phyloP scores from a whole-genome alignment of 92 coral and sea anemone species.

The Zoanthus sansibaricus region DNA sequence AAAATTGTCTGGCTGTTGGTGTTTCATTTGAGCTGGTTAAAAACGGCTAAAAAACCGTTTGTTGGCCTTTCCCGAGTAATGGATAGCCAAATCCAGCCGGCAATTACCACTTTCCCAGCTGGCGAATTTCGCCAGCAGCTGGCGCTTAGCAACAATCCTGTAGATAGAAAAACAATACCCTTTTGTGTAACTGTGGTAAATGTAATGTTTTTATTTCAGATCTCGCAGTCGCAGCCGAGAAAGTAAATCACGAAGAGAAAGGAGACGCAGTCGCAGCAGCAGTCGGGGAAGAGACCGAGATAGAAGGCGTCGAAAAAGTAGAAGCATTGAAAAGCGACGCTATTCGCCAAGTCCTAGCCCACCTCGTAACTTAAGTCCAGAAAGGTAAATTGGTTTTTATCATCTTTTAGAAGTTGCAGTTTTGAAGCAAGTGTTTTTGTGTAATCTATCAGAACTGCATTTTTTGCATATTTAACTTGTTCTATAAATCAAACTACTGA shows the following conservation, averaged over 20 bases:
- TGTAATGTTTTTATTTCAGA: slow-evolving; percentile 15
- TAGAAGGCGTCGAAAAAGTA: slow-evolving; percentile 52
- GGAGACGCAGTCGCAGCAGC: slow-evolving; percentile 58
- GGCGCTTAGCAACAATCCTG: no score
- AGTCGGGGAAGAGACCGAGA: slow-evolving; percentile 69
- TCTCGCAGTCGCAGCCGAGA: slow-evolving; percentile 69
- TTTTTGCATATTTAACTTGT: no score
- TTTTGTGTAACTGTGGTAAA: not conserved
- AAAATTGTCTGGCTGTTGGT: no score
- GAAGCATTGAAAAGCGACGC: slow-evolving; percentile 30
- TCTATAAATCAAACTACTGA: no score
- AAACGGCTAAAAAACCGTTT: no score
- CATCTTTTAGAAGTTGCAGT: not conserved
- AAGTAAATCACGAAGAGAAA: slow-evolving; percentile 61
- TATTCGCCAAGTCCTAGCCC: slow-evolving; percentile 60
- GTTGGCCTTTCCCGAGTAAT: no score
- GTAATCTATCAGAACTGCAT: not conserved
- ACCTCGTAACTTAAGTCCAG: slow-evolving; percentile 26
- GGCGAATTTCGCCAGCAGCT: no score
- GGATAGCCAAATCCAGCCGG: no score
- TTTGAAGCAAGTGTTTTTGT: not conserved
- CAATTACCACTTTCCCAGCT: no score
- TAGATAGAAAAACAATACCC: not conserved
- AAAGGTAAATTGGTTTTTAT: not conserved
- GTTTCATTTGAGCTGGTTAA: no score